These are phyloP conservation scores for Papilio dardanus DNA, from an alignment of 1,140 invertebrate species.

Conservation along the genomic window DNA sequence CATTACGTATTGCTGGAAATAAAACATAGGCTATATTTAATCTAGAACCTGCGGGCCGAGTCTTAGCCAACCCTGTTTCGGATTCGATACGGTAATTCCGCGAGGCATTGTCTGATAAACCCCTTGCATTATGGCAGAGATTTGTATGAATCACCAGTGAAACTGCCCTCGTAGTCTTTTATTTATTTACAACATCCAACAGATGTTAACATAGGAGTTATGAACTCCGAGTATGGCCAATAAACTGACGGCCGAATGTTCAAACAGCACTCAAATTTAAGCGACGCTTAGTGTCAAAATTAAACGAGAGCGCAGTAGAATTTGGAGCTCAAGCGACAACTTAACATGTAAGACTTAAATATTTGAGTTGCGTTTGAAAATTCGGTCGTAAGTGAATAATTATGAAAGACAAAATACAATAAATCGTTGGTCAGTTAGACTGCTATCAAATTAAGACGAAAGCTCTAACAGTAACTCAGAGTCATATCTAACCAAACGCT, in stretches of 20 bases:
- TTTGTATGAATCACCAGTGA: background rate
- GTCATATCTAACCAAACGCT: background rate
- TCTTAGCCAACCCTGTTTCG: background rate
- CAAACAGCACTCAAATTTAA: too few relatives aligned
- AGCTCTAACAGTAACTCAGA: too few relatives aligned
- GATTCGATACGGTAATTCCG: background rate
- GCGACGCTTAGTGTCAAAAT: too few relatives aligned
- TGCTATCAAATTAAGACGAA: too few relatives aligned
- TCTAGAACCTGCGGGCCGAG: background rate
- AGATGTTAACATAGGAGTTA: background rate
- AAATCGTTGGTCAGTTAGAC: background rate
- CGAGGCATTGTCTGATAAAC: conserved; percentile 24
- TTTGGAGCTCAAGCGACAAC: too few relatives aligned
- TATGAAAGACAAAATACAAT: background rate
- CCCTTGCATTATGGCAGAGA: conserved; percentile 9
- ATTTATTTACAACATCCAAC: background rate
- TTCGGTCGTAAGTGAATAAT: too few relatives aligned
- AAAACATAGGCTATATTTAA: background rate
- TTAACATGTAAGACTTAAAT: too few relatives aligned
- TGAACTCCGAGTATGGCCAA: background rate
- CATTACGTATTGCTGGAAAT: background rate
- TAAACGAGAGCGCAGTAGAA: too few relatives aligned
- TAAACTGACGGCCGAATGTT: too few relatives aligned
- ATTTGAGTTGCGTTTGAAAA: too few relatives aligned
- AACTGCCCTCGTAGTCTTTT: background rate